Evolutionary conservation across 2,797 vertebrate species (phyloP).

Genomic region (Poeciliopsis turneri): DNA sequence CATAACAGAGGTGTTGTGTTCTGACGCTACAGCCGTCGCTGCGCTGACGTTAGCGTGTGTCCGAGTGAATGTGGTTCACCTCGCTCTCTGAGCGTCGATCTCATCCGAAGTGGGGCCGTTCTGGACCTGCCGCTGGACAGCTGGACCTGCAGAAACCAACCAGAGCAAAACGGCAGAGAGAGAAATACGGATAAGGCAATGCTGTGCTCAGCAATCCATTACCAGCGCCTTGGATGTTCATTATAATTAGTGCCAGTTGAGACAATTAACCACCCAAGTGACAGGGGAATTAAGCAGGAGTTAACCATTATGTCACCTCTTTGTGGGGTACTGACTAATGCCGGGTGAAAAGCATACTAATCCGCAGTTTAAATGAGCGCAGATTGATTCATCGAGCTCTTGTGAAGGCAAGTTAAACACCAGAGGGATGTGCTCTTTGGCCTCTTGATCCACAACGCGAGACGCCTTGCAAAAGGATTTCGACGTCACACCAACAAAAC

Average conservation of each 20-base stretch:
- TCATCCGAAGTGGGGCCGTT: slow-evolving; percentile 96
- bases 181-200: slow-evolving; percentile 23
- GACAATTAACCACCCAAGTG: slow-evolving; percentile 45
- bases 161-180: slow-evolving; percentile 22
- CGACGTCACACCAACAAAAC: background rate
- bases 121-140: slow-evolving; percentile 93
- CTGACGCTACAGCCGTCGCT: background rate
- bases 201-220: slow-evolving; percentile 36
- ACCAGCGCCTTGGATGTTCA: slow-evolving; percentile 29
- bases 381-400: slow-evolving; percentile 33
- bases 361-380: slow-evolving; percentile 31
- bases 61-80: slow-evolving; percentile 73
- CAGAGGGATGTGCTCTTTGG: slow-evolving; percentile 1
- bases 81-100: slow-evolving; percentile 92
- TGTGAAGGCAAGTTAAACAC: slow-evolving; percentile 15
- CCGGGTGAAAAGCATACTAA: slow-evolving; percentile 51
- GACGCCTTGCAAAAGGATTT: background rate
- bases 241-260: slow-evolving; percentile 51
- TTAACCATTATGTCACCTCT: slow-evolving; percentile 40
- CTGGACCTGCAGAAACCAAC: slow-evolving; percentile 83
- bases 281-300: slow-evolving; percentile 45
- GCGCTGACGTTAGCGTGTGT: background rate
- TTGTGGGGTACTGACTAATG: slow-evolving; percentile 38
- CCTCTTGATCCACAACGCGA: slow-evolving; percentile 16
- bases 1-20: background rate